A percentile compares a stretch with the other conserved stretches of the same genome.
Evolutionary conservation across 2,113 vertebrate species (phyloP).

Genomic region (Chaetops frenatus): DNA sequence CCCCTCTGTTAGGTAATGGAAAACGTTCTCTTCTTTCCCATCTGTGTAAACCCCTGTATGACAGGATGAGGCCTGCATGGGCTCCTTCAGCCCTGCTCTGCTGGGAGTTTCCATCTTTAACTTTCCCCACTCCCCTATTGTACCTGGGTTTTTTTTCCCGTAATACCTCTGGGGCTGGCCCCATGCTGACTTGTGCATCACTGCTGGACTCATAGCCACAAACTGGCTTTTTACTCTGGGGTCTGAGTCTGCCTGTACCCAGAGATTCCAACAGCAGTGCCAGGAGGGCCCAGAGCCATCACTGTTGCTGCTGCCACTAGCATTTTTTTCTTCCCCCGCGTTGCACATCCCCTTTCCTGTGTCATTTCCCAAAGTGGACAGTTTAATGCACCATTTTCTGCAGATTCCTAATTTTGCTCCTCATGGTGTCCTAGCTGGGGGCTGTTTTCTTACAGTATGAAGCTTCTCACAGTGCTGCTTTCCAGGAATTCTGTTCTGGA

Average conservation of each 20-base stretch:
- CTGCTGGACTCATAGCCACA: not conserved
- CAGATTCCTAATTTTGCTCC: not conserved
- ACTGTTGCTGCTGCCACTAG: not conserved
- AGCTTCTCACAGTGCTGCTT: not conserved
- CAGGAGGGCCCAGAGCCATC: not conserved
- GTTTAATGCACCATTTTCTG: not conserved
- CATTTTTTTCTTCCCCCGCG: not conserved
- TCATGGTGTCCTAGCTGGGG: not conserved
- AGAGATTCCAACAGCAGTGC: not conserved
- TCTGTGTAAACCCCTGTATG: rapidly evolving
- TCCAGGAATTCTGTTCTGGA: conserved; percentile 17
- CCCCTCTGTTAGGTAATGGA: not conserved
- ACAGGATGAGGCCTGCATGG: not conserved
- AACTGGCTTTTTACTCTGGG: not conserved
- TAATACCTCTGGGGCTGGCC: not conserved
- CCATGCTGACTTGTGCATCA: rapidly evolving
- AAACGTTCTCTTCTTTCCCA: not conserved
- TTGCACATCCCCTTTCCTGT: not conserved
- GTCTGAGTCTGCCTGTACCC: not conserved
- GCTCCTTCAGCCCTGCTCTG: not conserved
- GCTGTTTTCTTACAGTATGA: not conserved
- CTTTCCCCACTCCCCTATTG: not conserved
- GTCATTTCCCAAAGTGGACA: not conserved
- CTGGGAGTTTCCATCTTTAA: not conserved
- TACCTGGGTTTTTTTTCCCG: not conserved